Evolutionary conservation across 2,888 invertebrate species (phyloP).

Genomic region (Taphrorychus bicolor): DNA sequence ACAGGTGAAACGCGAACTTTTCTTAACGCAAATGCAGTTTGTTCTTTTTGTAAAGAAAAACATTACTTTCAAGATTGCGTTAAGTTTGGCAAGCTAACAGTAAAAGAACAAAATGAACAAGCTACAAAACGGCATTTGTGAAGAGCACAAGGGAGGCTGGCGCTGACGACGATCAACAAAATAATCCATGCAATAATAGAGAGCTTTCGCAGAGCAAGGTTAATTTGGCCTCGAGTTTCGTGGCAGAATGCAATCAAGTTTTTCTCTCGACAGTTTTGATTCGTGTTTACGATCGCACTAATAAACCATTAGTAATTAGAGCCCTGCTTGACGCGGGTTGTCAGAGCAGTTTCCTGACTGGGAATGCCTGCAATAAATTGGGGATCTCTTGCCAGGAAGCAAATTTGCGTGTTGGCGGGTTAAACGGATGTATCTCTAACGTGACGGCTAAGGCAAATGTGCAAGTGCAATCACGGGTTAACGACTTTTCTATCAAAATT

Average conservation of each 20-base stretch:
- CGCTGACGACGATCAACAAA: neutral
- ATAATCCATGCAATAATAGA: neutral
- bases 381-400: neutral
- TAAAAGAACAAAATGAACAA: neutral
- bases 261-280: slow-evolving; percentile 3
- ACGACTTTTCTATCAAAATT: slow-evolving; percentile 1
- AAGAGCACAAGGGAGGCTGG: neutral
- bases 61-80: neutral
- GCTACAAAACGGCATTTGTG: too few relatives aligned
- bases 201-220: neutral
- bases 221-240: neutral
- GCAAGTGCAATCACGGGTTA: slow-evolving; percentile 12
- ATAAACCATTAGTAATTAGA: slow-evolving; percentile 13
- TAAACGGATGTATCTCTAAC: slow-evolving; percentile 20
- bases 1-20: too few relatives aligned
- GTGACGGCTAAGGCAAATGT: neutral
- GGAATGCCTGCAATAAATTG: slow-evolving; percentile 6
- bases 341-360: slow-evolving; percentile 23
- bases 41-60: too few relatives aligned
- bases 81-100: neutral
- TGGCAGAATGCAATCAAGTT: too few relatives aligned
- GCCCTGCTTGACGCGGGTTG: slow-evolving; percentile 24
- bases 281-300: slow-evolving; percentile 13
- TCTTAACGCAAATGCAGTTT: too few relatives aligned
- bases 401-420: slow-evolving; percentile 24